Evolutionary conservation across 2,888 invertebrate genomes (phyloP).

Genomic region (Ennomos quercinarius): DNA sequence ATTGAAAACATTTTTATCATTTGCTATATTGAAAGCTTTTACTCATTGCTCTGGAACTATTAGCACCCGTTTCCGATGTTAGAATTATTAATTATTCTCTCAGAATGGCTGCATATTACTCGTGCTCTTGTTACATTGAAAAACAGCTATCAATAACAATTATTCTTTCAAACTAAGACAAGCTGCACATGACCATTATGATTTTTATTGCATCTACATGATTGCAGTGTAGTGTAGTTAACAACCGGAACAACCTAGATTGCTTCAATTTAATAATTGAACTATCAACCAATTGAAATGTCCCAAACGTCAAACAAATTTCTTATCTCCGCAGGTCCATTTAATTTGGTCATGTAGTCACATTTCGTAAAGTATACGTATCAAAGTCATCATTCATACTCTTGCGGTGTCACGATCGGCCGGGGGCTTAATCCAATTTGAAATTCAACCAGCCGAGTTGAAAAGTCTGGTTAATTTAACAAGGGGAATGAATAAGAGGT

Average conservation of each 20-base stretch:
- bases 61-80: constrained; percentile 32
- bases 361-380: constrained; percentile 34
- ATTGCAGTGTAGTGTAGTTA: constrained; percentile 56
- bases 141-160: constrained; percentile 35
- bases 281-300: constrained; percentile 48
- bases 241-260: constrained; percentile 74
- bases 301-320: constrained; percentile 38
- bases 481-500: constrained; percentile 47
- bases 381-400: constrained; percentile 79
- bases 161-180: constrained; percentile 10
- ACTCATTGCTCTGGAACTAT: constrained; percentile 21
- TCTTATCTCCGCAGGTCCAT: constrained; percentile 42
- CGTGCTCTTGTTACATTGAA: constrained; percentile 31
- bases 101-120: constrained; percentile 34
- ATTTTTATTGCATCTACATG: constrained; percentile 11
- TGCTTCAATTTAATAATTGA: constrained; percentile 78
- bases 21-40: not conserved
- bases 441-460: constrained; percentile 74
- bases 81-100: constrained; percentile 39
- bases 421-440: constrained; percentile 78
- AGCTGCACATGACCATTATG: constrained; percentile 2
- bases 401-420: constrained; percentile 80
- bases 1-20: too few species aligned
- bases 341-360: constrained; percentile 44
- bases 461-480: constrained; percentile 68